Evolutionary conservation across 2,888 invertebrate species (phyloP), one percentile per base, ranked within the genome.

Genomic region (Conomelus anceps): DNA sequence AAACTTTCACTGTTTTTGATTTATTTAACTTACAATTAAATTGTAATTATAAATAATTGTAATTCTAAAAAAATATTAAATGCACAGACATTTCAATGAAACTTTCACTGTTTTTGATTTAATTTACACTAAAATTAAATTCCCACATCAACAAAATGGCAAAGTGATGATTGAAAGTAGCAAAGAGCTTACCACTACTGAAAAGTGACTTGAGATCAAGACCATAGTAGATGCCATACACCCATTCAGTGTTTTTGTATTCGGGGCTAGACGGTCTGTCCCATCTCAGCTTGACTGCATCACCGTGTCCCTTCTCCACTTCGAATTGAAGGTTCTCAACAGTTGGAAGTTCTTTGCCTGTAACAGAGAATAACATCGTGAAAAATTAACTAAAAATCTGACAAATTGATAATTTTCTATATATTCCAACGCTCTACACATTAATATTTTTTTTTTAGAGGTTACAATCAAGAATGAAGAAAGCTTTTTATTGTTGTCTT

Each of bases 181-280:
- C n/a, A n/a, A n/a, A n/a, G n/a, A n/a, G 92, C 94, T 94, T 92
- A 96, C 96, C 89, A 94, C 93, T 95, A 22, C 88, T 94, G 88
- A 95, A 93, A 22, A 95, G 93, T 90, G 96, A 95, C 7, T 94
- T 94, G 92, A 94, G 94, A 91, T 92, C 94, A 3, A 94, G 93
- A 0, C 95, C 96, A 92, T 97, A 97, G 92, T 96, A 96, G 85
- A 97, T 94, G 22, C 96, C 96, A 92, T 97, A 98, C 4, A 93
- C 92, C 95, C 95, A 96, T 86, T 94, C 94, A 23, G 94, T 91
- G 17, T 89, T 89, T 11, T 85, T 84, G 23, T 89, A 88, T 20
- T 88, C 85, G 0, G 22, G 23, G 11, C 24, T 22, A 3, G 3
- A 11, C 0, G 96, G 96, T 11, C 94, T 94, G 20, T 94, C 93